A percentile compares a stretch with the other conserved stretches of the same genome.
phyloP scores from a whole-genome alignment of 30 jellyfish, hydroid and myxozoan species.

The Phacellophora camtschatica region DNA sequence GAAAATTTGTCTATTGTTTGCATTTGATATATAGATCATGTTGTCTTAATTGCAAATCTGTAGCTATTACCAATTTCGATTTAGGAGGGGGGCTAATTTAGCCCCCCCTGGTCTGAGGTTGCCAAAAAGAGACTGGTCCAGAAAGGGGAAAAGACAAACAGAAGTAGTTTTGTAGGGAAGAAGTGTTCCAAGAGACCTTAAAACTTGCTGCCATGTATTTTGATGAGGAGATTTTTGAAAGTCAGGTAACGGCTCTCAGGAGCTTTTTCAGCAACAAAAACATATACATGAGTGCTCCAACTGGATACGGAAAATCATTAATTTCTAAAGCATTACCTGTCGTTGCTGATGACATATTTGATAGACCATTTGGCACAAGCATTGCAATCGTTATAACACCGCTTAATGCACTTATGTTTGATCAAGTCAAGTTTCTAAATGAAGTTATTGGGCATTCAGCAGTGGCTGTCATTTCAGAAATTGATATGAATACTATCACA shows the following conservation, averaged over 20 bases:
- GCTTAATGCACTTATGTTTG: slow-evolving; percentile 1
- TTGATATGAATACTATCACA: not conserved
- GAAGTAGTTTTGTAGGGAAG: not conserved
- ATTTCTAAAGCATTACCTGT: not conserved
- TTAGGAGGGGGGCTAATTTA: too few relatives aligned
- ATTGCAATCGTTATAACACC: slow-evolving; percentile 1
- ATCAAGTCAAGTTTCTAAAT: not conserved
- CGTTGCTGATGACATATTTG: not conserved
- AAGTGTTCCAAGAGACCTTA: not conserved
- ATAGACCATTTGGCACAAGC: not conserved
- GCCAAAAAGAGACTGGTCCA: too few relatives aligned
- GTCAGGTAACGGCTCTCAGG: not conserved
- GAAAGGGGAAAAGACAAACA: too few relatives aligned
- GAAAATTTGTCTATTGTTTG: too few relatives aligned
- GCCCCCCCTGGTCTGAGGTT: too few relatives aligned
- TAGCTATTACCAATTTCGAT: too few relatives aligned
- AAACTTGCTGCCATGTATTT: not conserved
- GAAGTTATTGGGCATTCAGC: not conserved
- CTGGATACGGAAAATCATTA: slow-evolving; percentile 6
- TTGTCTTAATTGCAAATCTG: too few relatives aligned
- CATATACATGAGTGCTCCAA: slow-evolving; percentile 27
- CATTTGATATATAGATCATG: too few relatives aligned
- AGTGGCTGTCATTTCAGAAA: not conserved
- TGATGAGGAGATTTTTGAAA: not conserved
- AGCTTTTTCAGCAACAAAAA: not conserved